Conservation (phyloP, 2,797 vertebrate genomes). For the Capromys pilorides region DNA sequence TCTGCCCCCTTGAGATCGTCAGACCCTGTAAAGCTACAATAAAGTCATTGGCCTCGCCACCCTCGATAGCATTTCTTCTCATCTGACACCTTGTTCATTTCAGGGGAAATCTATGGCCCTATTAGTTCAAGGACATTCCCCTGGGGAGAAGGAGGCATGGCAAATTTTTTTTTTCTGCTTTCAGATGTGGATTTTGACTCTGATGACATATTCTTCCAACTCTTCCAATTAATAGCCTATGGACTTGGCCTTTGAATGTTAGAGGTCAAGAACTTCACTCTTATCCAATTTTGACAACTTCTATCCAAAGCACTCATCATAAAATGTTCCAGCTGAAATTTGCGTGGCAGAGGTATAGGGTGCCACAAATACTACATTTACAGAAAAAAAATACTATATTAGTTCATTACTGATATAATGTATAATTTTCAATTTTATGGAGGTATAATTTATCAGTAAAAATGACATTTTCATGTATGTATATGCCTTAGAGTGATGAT, state of each 20-base stretch:
- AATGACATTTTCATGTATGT: neutral
- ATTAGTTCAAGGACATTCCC: neutral
- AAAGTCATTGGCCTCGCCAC: neutral
- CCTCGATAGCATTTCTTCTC: neutral
- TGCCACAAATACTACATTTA: neutral
- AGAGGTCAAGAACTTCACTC: neutral
- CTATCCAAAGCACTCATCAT: neutral
- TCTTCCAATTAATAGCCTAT: slow-evolving; percentile 3
- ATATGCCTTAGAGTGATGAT: neutral
- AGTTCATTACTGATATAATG: neutral
- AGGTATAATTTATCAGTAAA: neutral
- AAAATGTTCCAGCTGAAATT: neutral
- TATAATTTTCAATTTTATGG: neutral
- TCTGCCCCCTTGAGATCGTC: neutral
- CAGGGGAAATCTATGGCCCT: neutral
- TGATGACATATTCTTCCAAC: neutral
- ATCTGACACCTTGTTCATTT: neutral
- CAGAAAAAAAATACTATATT: neutral
- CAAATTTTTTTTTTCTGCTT: neutral
- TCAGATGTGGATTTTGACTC: neutral
- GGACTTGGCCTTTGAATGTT: neutral
- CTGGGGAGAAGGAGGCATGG: neutral
- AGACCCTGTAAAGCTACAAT: neutral
- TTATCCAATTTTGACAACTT: neutral
- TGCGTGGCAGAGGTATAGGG: neutral